Base-by-base conservation (phyloP, 1,140 invertebrate species). In the Drosophila subobscura region DNA sequence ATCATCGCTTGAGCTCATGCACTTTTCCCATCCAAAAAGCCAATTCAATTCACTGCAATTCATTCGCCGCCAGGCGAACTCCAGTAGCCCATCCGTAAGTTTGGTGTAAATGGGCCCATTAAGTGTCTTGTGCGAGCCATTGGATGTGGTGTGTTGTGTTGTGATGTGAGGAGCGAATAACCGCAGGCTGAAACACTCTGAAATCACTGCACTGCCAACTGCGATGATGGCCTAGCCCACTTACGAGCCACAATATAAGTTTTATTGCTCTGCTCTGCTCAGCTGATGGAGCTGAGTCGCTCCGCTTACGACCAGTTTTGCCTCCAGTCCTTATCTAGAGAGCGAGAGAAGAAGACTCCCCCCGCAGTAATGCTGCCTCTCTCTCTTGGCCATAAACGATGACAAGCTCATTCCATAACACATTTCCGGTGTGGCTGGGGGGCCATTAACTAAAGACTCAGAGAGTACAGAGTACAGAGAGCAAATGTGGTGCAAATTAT, bases 91-190 rank as follows among this genome's bases (percentile, higher is more conserved):
- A 65, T 25, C 60, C 64, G 64, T 50, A 33, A 25, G 51, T 22
- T 37, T n/a, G 54, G 49, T 66, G 50, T 46, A 65, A 77, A 71
- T 71, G 66, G 72, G 58, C 58, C 54, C 73, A 77, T 77, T 73
- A 79, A 47, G 14, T 56, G 63, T 49, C 57, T 49, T 44, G 16
- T 44, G 0, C 16, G 41, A 33, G 53, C 53, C n/a, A 57, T 14
- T 25, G 40, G 10, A 12, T 10, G 16, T 46, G 20, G 8, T 20
- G 14, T 46, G 44, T 22, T 2, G 44, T 16, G 14, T 7, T 6
- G 42, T 45, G 14, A 22, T 22, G n/a, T 20, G n/a, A 49, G 63
- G 50, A 29, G 22, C 25, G 16, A 58, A 37, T 23, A 5, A 52
- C 40, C 23, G 23, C 47, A 60, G 58, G 46, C 45, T 25, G 58